Evolutionary conservation across 2,888 invertebrate genomes (phyloP).

Genomic region (Tridacna crocea): DNA sequence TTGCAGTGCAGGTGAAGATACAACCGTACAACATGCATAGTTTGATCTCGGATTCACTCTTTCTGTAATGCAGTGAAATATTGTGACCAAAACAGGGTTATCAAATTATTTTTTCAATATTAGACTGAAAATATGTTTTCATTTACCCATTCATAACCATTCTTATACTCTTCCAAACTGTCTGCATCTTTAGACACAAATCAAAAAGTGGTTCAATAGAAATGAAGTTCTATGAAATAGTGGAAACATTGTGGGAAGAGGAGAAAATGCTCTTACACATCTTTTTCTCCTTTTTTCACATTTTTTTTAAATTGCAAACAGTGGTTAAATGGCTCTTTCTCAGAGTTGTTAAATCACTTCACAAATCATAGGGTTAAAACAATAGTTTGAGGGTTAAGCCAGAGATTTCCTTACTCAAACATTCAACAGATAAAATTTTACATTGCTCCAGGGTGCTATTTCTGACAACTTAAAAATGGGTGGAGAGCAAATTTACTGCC

Average conservation of each 20-base stretch:
- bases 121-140: too few relatives aligned
- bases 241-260: neutral
- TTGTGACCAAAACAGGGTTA: too few relatives aligned
- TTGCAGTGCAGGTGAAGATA: too few relatives aligned
- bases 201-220: too few relatives aligned
- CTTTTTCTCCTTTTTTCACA: neutral
- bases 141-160: too few relatives aligned
- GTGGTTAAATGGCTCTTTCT: too few relatives aligned
- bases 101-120: too few relatives aligned
- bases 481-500: conserved; percentile 11
- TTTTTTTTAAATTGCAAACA: neutral
- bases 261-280: neutral
- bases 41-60: too few relatives aligned
- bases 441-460: conserved; percentile 16
- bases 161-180: too few relatives aligned
- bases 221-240: neutral
- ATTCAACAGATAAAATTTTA: conserved; percentile 15
- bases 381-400: neutral
- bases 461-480: conserved; percentile 6
- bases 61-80: too few relatives aligned
- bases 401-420: neutral
- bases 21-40: too few relatives aligned
- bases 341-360: neutral
- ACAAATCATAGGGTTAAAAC: neutral
- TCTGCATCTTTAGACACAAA: too few relatives aligned